Evolutionary conservation across 2,113 vertebrate genomes (phyloP), one percentile per base, ranked within the genome.

Genomic region (Cariama cristata): DNA sequence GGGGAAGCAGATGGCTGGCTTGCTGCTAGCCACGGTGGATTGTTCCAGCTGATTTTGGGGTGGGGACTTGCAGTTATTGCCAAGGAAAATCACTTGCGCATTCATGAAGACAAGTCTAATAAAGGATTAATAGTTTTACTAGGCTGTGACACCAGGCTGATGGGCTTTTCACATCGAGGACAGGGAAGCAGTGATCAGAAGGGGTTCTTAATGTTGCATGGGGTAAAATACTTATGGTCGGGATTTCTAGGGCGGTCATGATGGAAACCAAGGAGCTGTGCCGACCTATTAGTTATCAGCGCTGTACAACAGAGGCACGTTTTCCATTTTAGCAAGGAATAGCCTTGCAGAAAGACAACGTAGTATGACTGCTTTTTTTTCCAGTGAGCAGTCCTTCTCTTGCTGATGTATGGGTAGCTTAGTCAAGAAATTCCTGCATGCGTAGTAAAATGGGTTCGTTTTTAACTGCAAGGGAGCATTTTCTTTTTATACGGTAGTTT

Each of bases 1-100:
- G 52, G 68, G 62, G 92, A 90, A 96, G 85, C 97, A 97, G 96
- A 95, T 97, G 96, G 87, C 59, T 91, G 88, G 69, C 55, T 75
- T 45, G 35, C 80, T 91, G 49, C 75, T 59, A 16, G 42, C 62
- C 38, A 14, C 12, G 8, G 79, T 68, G 50, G 53, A 20, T 75
- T 24, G 40, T 73, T 97, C 87, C 73, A 42, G 38, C 62, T 82
- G 42, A 68, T 76, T 17, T 88, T 32, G 93, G 60, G 89, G 58
- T 66, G 53, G 82, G 33, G 49, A 50, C 26, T 64, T 42, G 17
- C 9, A 60, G 35, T 24, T 63, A 60, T 30, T 86, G 80, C 62
- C 79, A 69, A 56, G 79, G 42, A 66, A 72, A 58, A 47, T 42
- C 66, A 32, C n/a, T 74, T 71, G 88, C 71, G 40, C 22, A 11